Percentiles rank a stretch among this genome's conserved stretches.
Conservation (phyloP, 2,113 vertebrate genomes). For the Anser brachyrhynchus region DNA sequence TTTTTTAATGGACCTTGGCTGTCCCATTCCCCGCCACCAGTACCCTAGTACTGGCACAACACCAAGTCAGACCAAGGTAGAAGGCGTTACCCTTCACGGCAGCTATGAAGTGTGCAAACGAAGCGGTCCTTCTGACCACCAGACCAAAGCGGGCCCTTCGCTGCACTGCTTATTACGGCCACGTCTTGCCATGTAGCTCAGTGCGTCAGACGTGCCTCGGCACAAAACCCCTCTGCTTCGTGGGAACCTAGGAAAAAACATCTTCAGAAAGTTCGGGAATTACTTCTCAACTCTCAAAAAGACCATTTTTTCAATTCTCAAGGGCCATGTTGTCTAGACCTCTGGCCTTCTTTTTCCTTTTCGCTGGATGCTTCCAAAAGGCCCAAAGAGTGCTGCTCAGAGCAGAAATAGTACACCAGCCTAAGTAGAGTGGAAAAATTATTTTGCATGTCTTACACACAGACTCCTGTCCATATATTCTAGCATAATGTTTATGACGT, state of each 20-base stretch:
- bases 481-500: background rate
- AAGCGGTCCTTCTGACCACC: background rate
- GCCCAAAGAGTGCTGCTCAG: accelerated
- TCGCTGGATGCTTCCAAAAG: background rate
- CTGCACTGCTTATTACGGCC: accelerated
- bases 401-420: background rate
- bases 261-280: background rate
- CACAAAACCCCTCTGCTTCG: background rate
- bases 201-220: background rate
- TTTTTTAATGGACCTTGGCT: background rate
- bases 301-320: background rate
- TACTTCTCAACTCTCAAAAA: background rate
- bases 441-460: background rate
- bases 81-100: accelerated
- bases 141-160: background rate
- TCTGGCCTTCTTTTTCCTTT: background rate
- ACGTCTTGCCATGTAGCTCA: background rate
- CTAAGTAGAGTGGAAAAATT: background rate
- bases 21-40: background rate
- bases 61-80: background rate
- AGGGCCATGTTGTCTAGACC: background rate
- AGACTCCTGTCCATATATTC: background rate
- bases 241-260: background rate
- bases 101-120: accelerated
- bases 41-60: background rate